Percentiles rank a stretch among this genome's conserved stretches.
phyloP scores from a whole-genome alignment of 2,888 invertebrate genomes.

The Mamestra brassicae region DNA sequence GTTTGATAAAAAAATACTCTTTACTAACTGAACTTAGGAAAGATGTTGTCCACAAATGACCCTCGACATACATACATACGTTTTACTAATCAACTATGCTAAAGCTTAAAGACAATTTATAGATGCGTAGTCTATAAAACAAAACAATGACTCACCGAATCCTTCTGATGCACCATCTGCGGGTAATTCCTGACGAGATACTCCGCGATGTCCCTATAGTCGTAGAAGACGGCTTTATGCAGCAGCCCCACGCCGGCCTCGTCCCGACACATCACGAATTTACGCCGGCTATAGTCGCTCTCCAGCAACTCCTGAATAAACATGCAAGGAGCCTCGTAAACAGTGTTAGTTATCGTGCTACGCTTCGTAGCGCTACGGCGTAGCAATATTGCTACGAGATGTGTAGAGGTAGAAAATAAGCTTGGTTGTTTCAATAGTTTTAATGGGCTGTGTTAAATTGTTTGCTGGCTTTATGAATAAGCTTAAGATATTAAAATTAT shows the following conservation, averaged over 20 bases:
- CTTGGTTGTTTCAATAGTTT: background rate
- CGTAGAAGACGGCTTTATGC: slow-evolving; percentile 95
- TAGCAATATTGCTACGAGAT: slow-evolving; percentile 54
- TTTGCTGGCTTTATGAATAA: background rate
- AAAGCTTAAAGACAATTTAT: too few species aligned
- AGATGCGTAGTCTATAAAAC: background rate
- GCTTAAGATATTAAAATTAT: background rate
- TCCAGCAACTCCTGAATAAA: slow-evolving; percentile 81
- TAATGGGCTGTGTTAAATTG: background rate
- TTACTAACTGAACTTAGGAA: too few species aligned
- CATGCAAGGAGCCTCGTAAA: slow-evolving; percentile 39
- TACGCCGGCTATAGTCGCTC: slow-evolving; percentile 83
- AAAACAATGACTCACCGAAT: slow-evolving; percentile 91
- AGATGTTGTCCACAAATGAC: too few species aligned
- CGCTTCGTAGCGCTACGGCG: slow-evolving; percentile 61
- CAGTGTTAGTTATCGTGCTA: slow-evolving; percentile 36
- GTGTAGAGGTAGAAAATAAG: background rate
- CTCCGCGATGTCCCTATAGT: slow-evolving; percentile 93
- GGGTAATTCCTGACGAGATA: slow-evolving; percentile 94
- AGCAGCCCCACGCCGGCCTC: slow-evolving; percentile 93
- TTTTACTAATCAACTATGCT: too few species aligned
- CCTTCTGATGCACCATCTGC: slow-evolving; percentile 92
- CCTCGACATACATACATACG: too few species aligned
- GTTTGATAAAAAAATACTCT: too few species aligned
- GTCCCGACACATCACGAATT: slow-evolving; percentile 91